Evolutionary conservation across 2,888 invertebrate species (phyloP).

Genomic region (Nomada goodeniana): DNA sequence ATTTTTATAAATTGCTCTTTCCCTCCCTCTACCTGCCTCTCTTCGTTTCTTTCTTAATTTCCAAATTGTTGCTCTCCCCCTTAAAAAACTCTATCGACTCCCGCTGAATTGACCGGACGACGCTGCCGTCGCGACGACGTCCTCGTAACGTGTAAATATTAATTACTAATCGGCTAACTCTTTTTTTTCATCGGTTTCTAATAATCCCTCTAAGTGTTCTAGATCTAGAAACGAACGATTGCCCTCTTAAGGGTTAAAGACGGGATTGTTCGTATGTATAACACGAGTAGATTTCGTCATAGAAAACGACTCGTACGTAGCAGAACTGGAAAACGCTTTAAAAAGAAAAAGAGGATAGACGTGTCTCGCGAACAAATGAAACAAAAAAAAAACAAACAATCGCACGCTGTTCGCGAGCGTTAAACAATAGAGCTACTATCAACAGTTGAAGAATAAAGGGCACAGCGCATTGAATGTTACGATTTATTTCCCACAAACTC

Average conservation of each 20-base stretch:
- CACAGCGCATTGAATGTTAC: conserved; percentile 6
- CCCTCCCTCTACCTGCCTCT: background rate
- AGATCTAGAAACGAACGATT: conserved; percentile 27
- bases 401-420: background rate
- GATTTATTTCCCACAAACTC: conserved; percentile 11
- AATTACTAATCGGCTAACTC: background rate
- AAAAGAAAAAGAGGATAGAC: background rate
- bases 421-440: background rate
- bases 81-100: conserved; percentile 35
- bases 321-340: background rate
- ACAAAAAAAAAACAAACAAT: background rate
- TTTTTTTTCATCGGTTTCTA: background rate
- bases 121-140: conserved; percentile 2
- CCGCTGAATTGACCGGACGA: conserved; percentile 50
- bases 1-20: conserved; percentile 1
- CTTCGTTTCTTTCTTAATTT: background rate
- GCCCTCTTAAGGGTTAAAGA: conserved; percentile 62
- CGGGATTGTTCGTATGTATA: conserved; percentile 4
- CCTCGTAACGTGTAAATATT: conserved; percentile 24
- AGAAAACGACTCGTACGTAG: background rate
- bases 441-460: conserved; percentile 4
- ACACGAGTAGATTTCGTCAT: background rate
- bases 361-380: background rate
- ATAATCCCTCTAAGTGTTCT: conserved; percentile 8
- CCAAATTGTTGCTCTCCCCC: background rate